Evolutionary conservation across 1,140 invertebrate species (phyloP), one percentile per base, ranked within the genome.

Genomic region (Atta cephalotes): DNA sequence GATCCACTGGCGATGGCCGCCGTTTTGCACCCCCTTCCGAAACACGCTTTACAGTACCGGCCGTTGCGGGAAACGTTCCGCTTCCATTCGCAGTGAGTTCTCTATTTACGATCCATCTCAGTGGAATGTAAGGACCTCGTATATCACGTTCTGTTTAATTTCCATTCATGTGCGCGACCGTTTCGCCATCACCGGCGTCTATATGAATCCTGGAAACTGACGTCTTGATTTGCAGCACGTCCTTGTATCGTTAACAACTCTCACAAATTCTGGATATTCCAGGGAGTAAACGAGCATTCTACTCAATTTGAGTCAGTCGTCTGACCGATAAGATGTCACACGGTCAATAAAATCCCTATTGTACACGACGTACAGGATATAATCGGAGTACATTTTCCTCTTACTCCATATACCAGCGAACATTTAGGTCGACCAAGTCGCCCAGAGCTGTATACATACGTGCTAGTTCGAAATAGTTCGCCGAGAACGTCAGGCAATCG

Each of bases 401-500:
- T 31, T 63, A 45, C 25, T 58, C 35, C 35, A 10, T 76, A 21
- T 1, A 51, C 9, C 28, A 25, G 56, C 35, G 49, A 16, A 80
- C 65, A 70, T 80, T 70, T 35, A 35, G 78, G 45, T 28, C 56
- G 62, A 65, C 45, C 2, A 14, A 45, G 72, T 51, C 45, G 60
- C 74, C 77, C 25, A 60, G 58, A 72, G 56, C 25, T 71, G 21
- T 56, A 62, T 62, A 81, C 68, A 16, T 28, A 4, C 60, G 14
- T 18, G 58, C 14, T 28, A 56, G 16, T 85, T 53, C 35, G 39
- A 68, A 80, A 71, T 87, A 77, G 78, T 85, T 81, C 35, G 14
- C 62, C n/a, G 60, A 82, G 76, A 62, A 84, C 56, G 71, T 78
- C 70, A 87, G 78, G 88, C 85, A 80, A 88, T 91, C 88, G 86